Evolutionary conservation across 2,113 vertebrate species (phyloP), one percentile per base, ranked within the genome.

Genomic region (Plecturocebus donacophilus): DNA sequence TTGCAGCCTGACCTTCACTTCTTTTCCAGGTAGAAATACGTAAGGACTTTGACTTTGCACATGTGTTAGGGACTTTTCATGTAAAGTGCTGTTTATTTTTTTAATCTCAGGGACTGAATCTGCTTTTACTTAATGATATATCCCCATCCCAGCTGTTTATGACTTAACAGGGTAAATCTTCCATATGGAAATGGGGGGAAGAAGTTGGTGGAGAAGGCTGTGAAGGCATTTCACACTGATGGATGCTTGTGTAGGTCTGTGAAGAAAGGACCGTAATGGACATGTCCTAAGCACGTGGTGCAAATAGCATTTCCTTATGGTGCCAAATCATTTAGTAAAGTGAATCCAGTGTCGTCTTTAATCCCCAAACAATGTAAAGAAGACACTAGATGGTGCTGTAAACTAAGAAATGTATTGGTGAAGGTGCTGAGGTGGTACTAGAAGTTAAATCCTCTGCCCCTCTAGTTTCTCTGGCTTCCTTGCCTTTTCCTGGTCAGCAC

Each of bases 301-400:
- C 52, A 40, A 19, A 6, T 1, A 5, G 12, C 73, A 0, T 40
- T 5, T 82, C 35, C 83, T 70, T 40, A 23, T 66, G 82, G 35
- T 17, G 45, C 75, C 8, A 19, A 11, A 8, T 54, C 4, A 47
- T 40, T 49, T 5, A 14, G 17, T 23, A 9, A 56, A 45, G 21
- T 5, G 6, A 58, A 35, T 35, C 45, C 38, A 0, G 6, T 21
- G 10, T 23, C 35, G 0, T 45, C 56, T 83, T 89, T 32, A 38
- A 21, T 38, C 1, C 38, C 80, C 14, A 23, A 47, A 38, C 52
- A n/a, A 23, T 40, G 66, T 86, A 25, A 21, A 70, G 73, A 49
- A 52, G 89, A 87, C 97, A 49, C 91, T 87, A 91, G 86, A 68
- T 90, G 96, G 96, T 61, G 93, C 89, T 68, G 54, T 87, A 30